Percentiles rank a stretch among this genome's conserved stretches.
These are phyloP conservation scores for Procapra przewalskii DNA, from an alignment of 2,113 vertebrate genomes.

Conservation along the genomic window DNA sequence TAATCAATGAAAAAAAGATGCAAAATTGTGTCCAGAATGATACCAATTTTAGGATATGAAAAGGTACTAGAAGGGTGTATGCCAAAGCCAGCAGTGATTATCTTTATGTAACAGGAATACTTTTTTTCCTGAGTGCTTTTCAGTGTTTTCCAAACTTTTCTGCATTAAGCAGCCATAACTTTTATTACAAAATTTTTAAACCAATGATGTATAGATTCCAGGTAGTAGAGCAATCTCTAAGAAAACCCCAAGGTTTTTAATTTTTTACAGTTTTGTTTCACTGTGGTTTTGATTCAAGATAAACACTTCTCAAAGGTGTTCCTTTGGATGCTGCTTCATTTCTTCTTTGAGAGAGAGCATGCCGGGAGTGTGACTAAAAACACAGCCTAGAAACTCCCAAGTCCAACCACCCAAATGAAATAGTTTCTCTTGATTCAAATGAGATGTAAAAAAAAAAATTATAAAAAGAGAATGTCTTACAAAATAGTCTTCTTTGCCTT, in stretches of 20 bases:
- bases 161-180: not conserved
- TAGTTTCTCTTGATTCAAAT: not conserved
- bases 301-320: not conserved
- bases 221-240: not conserved
- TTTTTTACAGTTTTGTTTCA: not conserved
- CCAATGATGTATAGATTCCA: not conserved
- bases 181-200: not conserved
- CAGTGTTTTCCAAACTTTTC: conserved; percentile 8
- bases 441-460: not conserved
- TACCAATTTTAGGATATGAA: not conserved
- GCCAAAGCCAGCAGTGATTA: not conserved
- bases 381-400: not conserved
- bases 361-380: not conserved
- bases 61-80: not conserved
- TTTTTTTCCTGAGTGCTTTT: not conserved
- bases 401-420: not conserved
- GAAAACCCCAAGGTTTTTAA: not conserved
- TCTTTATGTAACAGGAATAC: not conserved
- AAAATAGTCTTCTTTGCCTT: not conserved
- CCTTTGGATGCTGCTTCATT: not conserved
- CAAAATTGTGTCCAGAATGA: not conserved
- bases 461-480: not conserved
- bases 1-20: not conserved
- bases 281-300: not conserved
- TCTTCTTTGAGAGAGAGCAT: not conserved